These are phyloP conservation scores for Cancer borealis DNA, from an alignment of 2,888 invertebrate genomes.

Conservation along the genomic window DNA sequence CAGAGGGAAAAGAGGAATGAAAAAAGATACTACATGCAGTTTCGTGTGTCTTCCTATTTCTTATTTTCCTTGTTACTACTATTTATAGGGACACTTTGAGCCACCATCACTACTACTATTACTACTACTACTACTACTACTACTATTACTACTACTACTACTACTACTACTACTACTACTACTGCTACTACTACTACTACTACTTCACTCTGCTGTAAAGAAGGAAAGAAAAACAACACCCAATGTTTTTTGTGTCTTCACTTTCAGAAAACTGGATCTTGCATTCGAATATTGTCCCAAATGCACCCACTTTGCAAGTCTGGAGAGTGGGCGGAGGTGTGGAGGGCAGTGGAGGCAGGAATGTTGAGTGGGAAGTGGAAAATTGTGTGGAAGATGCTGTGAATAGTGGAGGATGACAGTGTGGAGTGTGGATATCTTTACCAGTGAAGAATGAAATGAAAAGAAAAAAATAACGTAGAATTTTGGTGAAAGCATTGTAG, in stretches of 20 bases:
- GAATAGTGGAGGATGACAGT: background rate
- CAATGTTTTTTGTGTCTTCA: background rate
- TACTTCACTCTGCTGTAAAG: background rate
- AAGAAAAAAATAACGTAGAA: background rate
- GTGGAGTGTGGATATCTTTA: background rate
- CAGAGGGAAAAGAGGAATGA: background rate
- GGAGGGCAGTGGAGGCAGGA: background rate
- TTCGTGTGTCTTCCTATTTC: background rate
- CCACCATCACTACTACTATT: background rate
- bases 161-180: constrained; percentile 26
- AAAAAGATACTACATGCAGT: background rate
- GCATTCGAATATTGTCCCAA: background rate
- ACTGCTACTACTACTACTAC: constrained; percentile 18
- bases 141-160: background rate
- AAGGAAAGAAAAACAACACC: background rate
- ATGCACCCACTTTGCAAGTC: background rate
- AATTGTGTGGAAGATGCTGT: background rate
- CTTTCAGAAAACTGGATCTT: background rate
- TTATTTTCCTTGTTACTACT: background rate
- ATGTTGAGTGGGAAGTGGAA: background rate
- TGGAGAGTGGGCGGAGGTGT: background rate
- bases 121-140: constrained; percentile 21
- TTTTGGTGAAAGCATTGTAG: background rate
- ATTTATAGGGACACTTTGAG: too few species aligned
- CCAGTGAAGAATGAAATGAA: background rate